phyloP scores from a whole-genome alignment of 2,113 vertebrate species.

The Leucopsar rothschildi region DNA sequence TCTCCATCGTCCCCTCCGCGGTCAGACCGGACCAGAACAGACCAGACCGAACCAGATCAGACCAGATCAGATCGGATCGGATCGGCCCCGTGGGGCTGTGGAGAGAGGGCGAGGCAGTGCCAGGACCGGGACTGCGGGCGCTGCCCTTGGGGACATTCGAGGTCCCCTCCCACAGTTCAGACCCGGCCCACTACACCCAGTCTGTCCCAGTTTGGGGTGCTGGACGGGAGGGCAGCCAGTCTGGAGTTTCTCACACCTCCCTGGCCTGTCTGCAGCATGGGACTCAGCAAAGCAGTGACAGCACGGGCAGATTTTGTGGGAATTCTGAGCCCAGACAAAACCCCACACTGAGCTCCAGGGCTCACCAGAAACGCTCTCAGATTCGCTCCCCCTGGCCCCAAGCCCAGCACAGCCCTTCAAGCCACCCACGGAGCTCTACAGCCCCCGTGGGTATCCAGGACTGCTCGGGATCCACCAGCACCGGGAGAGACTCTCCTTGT shows the following conservation, averaged over 20 bases:
- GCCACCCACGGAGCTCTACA: fast-evolving
- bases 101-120: background rate
- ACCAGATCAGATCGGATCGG: background rate
- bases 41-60: background rate
- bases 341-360: background rate
- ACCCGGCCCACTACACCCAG: background rate
- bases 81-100: fast-evolving
- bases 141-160: background rate
- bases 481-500: background rate
- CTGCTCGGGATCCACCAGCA: background rate
- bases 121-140: fast-evolving
- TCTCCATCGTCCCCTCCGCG: fast-evolving
- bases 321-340: background rate
- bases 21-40: background rate
- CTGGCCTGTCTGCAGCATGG: background rate
- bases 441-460: background rate
- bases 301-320: background rate
- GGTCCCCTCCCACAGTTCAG: background rate
- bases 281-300: background rate
- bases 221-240: background rate
- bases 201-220: background rate
- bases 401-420: background rate
- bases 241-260: background rate
- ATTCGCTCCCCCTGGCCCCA: fast-evolving
- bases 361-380: background rate